phyloP scores from a whole-genome alignment of 1,140 invertebrate genomes.

The Eueides isabella region DNA sequence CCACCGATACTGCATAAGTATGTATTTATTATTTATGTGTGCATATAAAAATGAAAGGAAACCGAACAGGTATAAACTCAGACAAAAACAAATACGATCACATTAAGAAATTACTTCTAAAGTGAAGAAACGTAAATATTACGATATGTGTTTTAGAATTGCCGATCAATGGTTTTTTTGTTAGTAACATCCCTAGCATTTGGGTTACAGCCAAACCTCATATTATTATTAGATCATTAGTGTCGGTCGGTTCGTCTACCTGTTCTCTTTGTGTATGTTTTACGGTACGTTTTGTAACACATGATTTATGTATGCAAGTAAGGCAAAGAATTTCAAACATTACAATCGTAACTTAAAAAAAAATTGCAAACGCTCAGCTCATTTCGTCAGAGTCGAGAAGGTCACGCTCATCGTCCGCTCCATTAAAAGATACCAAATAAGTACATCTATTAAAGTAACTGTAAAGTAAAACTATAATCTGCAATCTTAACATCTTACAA shows the following conservation, averaged over 20 bases:
- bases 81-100: not conserved
- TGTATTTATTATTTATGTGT: too few species aligned
- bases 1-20: not conserved
- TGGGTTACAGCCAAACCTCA: slow-evolving; percentile 58
- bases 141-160: slow-evolving; percentile 1
- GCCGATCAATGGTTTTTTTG: slow-evolving; percentile 45
- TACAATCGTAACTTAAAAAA: slow-evolving; percentile 21
- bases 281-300: slow-evolving; percentile 37
- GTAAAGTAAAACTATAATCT: slow-evolving; percentile 15
- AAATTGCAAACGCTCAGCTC: slow-evolving; percentile 27
- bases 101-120: not conserved
- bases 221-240: slow-evolving; percentile 75
- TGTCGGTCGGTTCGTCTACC: slow-evolving; percentile 59
- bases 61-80: not conserved
- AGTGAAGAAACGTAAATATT: not conserved
- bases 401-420: slow-evolving; percentile 37
- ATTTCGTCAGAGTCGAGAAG: slow-evolving; percentile 40
- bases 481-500: not conserved
- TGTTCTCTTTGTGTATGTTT: slow-evolving; percentile 55
- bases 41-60: not conserved
- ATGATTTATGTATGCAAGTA: slow-evolving; percentile 26
- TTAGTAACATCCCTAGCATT: slow-evolving; percentile 53
- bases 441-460: slow-evolving; percentile 28
- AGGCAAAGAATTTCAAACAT: not conserved
- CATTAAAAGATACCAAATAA: slow-evolving; percentile 26